A percentile compares a stretch with the other conserved stretches of the same genome.
Conservation (phyloP, 2,797 vertebrate genomes). For the Avahi laniger region DNA sequence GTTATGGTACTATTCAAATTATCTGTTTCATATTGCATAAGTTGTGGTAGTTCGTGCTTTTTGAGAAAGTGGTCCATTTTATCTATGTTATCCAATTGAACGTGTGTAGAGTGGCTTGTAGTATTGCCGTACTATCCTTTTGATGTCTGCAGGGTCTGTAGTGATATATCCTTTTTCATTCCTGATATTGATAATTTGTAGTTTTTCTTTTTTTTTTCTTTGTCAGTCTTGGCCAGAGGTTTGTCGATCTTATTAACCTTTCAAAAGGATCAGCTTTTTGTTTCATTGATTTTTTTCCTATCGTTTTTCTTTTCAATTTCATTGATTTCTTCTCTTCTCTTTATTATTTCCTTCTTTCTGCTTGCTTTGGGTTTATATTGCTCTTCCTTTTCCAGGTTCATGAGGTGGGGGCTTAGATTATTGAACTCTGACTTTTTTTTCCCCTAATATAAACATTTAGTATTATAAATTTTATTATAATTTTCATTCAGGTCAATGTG, state of each 20-base stretch:
- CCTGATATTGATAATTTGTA: not conserved
- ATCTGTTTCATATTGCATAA: not conserved
- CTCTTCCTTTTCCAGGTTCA: not conserved
- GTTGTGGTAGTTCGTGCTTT: not conserved
- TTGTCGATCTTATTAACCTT: not conserved
- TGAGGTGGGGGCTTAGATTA: not conserved
- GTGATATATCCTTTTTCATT: not conserved
- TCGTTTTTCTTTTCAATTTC: not conserved
- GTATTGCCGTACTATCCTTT: not conserved
- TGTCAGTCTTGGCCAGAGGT: not conserved
- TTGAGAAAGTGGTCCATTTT: not conserved
- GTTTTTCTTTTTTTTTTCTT: not conserved
- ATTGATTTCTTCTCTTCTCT: not conserved
- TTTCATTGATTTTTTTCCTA: not conserved
- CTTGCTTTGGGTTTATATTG: slow-evolving; percentile 24
- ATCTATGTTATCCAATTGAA: not conserved
- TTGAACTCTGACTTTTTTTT: not conserved
- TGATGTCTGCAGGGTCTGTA: not conserved
- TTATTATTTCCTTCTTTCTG: slow-evolving; percentile 33
- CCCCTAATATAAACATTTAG: not conserved
- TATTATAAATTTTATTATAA: not conserved
- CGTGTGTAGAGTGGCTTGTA: not conserved
- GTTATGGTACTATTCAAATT: not conserved
- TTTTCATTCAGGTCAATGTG: not conserved
- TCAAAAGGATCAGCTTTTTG: not conserved